phyloP scores from a whole-genome alignment of 2,113 vertebrate species.

The Cynocephalus volans region DNA sequence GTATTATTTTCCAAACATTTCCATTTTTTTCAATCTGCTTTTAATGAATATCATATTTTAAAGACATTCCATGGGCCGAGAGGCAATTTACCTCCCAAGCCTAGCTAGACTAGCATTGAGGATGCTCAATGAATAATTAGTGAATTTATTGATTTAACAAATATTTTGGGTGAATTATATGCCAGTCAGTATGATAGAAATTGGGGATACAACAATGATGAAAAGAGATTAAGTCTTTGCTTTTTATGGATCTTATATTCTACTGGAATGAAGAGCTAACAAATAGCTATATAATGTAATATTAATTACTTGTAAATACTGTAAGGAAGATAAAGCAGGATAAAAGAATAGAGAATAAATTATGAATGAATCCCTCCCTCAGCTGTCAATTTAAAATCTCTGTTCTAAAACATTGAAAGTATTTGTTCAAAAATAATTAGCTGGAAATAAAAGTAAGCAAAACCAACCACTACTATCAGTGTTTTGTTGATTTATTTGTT shows the following conservation, averaged over 20 bases:
- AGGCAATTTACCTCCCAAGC: background rate
- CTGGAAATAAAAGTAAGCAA: slow-evolving; percentile 18
- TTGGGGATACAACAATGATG: background rate
- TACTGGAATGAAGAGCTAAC: background rate
- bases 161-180: background rate
- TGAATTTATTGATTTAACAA: slow-evolving; percentile 1
- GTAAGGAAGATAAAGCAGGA: background rate
- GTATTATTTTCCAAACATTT: background rate
- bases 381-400: background rate
- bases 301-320: background rate
- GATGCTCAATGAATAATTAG: background rate
- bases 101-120: background rate
- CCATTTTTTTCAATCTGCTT: background rate
- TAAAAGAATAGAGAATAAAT: slow-evolving; percentile 14
- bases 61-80: background rate
- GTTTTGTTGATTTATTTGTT: background rate
- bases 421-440: background rate
- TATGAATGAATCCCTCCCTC: background rate
- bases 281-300: background rate
- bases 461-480: background rate
- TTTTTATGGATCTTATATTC: background rate
- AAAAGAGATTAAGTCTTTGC: background rate
- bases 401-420: background rate
- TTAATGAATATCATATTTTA: background rate
- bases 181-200: background rate